Evolutionary conservation across 2,113 vertebrate genomes (phyloP).

Genomic region (Eleginops maclovinus): DNA sequence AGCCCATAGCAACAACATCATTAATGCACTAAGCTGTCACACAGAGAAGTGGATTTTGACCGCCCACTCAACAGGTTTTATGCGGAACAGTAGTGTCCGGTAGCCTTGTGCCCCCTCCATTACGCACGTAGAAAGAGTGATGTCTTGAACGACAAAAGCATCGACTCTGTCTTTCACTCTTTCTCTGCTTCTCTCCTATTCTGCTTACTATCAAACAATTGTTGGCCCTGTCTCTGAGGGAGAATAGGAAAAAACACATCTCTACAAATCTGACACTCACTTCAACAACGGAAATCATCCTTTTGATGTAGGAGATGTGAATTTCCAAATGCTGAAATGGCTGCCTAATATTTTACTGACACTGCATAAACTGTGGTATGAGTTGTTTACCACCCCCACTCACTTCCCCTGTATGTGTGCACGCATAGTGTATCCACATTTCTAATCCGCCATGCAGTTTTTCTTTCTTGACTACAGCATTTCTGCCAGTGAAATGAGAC

Average conservation of each 20-base stretch:
- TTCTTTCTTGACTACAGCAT: conserved; percentile 12
- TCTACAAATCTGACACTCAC: conserved; percentile 60
- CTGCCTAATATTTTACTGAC: conserved; percentile 75
- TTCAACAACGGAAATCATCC: conserved; percentile 62
- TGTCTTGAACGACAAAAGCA: conserved; percentile 9
- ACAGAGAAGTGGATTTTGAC: conserved; percentile 6
- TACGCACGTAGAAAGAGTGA: conserved; percentile 25
- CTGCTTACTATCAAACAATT: conserved; percentile 64
- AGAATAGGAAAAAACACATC: conserved; percentile 34
- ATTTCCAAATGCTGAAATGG: conserved; percentile 72
- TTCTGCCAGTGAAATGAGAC: conserved; percentile 27
- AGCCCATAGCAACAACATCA: conserved; percentile 15
- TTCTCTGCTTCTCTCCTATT: conserved; percentile 23
- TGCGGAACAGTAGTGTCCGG: conserved; percentile 21
- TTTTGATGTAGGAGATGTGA: conserved; percentile 68
- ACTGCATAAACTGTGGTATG: conserved; percentile 63
- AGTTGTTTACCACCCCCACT: conserved; percentile 38
- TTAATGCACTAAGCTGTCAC: neutral
- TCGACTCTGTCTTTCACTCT: conserved; percentile 13
- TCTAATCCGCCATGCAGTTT: conserved; percentile 22
- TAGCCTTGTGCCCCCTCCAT: conserved; percentile 13
- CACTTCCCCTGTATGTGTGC: conserved; percentile 2
- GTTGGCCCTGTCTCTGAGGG: conserved; percentile 49
- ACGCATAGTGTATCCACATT: conserved; percentile 29
- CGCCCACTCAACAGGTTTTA: conserved; percentile 60